Conservation (phyloP, 2,888 invertebrate species). For the Caenorhabditis angaria region DNA sequence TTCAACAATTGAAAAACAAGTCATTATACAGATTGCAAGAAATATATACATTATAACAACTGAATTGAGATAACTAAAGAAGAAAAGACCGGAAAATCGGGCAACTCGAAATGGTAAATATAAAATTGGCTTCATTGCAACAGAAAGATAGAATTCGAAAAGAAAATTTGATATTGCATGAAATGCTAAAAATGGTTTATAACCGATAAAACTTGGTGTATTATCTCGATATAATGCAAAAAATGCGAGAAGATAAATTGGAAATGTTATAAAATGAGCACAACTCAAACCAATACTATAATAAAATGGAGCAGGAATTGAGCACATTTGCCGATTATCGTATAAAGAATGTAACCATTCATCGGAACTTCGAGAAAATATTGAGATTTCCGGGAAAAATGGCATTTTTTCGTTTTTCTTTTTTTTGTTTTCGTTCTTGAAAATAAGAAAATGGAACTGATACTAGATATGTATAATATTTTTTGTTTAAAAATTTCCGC, state of each 20-base stretch:
- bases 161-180: slow-evolving; percentile 28
- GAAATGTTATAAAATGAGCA: slow-evolving; percentile 28
- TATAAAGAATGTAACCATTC: slow-evolving; percentile 29
- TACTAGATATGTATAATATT: too few relatives aligned
- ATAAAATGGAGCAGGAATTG: slow-evolving; percentile 17
- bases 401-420: slow-evolving; percentile 20
- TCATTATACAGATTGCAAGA: slow-evolving; percentile 16
- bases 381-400: slow-evolving; percentile 28
- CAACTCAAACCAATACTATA: slow-evolving; percentile 23
- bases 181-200: slow-evolving; percentile 23
- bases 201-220: slow-evolving; percentile 17
- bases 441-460: too few relatives aligned
- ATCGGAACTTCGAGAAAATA: slow-evolving; percentile 10
- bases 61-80: slow-evolving; percentile 18
- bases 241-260: slow-evolving; percentile 27
- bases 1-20: slow-evolving; percentile 26
- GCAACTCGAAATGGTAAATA: slow-evolving; percentile 22
- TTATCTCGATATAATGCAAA: slow-evolving; percentile 26
- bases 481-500: too few relatives aligned
- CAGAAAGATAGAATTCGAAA: slow-evolving; percentile 27
- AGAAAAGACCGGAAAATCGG: slow-evolving; percentile 18
- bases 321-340: slow-evolving; percentile 28
- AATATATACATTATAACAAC: slow-evolving; percentile 24
- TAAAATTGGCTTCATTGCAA: slow-evolving; percentile 25
- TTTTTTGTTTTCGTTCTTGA: too few relatives aligned